phyloP scores from a whole-genome alignment of 37 sponge, comb jelly and placozoan species.

The Halisarca cf. caerulea region DNA sequence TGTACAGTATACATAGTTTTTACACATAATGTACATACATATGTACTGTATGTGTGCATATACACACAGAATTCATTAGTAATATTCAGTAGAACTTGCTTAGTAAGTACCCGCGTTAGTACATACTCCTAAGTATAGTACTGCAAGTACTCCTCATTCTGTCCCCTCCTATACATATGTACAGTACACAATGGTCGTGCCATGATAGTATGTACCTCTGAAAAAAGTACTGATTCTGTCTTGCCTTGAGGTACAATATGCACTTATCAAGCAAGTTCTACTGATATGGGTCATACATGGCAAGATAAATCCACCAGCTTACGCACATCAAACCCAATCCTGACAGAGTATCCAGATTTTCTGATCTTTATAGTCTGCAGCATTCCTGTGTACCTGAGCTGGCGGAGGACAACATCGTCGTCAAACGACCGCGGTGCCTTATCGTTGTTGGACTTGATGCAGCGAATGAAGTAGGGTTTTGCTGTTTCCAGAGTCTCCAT shows the following conservation, averaged over 20 bases:
- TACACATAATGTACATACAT: neutral
- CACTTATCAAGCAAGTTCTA: neutral
- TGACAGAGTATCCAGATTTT: conserved; percentile 90
- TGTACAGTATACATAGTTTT: neutral
- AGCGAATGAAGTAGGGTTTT: conserved; percentile 91
- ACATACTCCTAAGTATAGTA: no score
- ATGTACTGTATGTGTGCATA: no score
- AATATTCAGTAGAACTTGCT: no score
- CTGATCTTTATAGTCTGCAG: conserved; percentile 94
- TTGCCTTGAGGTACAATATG: neutral
- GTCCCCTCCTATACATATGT: no score
- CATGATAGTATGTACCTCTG: no score
- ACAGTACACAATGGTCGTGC: neutral
- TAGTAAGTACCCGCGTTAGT: no score
- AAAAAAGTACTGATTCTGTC: no score
- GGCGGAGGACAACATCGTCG: conserved; percentile 76
- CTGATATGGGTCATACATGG: neutral
- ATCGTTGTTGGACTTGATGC: conserved; percentile 89
- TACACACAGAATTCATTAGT: no score
- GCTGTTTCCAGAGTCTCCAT: conserved; percentile 85
- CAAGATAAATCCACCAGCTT: no score
- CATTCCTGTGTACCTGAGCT: conserved; percentile 96
- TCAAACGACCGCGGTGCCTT: conserved; percentile 87
- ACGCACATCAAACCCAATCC: conserved; percentile 79
- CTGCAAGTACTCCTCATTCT: no score